phyloP scores from a whole-genome alignment of 2,113 vertebrate species.

The Chionodraco myersi region DNA sequence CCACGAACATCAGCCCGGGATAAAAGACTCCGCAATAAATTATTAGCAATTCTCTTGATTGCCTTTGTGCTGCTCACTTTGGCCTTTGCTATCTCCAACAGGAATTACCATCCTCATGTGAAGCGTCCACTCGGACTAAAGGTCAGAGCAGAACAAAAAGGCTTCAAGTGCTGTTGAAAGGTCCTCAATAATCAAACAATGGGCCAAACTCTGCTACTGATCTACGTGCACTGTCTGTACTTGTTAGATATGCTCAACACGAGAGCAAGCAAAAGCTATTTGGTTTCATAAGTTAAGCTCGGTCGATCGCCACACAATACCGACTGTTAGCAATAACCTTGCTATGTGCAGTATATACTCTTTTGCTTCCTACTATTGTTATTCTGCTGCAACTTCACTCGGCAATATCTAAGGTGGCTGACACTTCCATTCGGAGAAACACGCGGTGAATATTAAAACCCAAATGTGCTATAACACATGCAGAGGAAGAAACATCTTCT shows the following conservation, averaged over 20 bases:
- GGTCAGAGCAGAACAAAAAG: conserved; percentile 63
- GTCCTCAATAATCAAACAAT: conserved; percentile 44
- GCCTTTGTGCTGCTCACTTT: conserved; percentile 42
- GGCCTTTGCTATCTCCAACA: conserved; percentile 40
- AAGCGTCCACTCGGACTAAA: conserved; percentile 32
- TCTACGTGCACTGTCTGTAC: conserved; percentile 3
- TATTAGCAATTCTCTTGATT: conserved; percentile 49
- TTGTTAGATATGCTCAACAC: conserved; percentile 33
- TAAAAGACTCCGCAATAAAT: conserved; percentile 52
- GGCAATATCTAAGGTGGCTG: too few relatives aligned
- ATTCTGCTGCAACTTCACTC: too few relatives aligned
- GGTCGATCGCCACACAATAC: too few relatives aligned
- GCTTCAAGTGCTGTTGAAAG: conserved; percentile 28
- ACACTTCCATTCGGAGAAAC: too few relatives aligned
- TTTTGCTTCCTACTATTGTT: too few relatives aligned
- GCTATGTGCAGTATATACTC: too few relatives aligned
- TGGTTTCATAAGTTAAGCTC: neutral
- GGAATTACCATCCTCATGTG: conserved; percentile 23
- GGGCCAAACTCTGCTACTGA: conserved; percentile 17
- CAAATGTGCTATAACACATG: too few relatives aligned
- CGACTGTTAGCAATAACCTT: too few relatives aligned
- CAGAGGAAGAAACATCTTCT: too few relatives aligned
- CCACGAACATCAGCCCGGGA: conserved; percentile 21
- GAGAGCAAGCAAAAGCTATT: neutral
- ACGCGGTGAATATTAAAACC: too few relatives aligned